Conservation (phyloP, 2,797 vertebrate genomes). For the Cichlasoma orientale region DNA sequence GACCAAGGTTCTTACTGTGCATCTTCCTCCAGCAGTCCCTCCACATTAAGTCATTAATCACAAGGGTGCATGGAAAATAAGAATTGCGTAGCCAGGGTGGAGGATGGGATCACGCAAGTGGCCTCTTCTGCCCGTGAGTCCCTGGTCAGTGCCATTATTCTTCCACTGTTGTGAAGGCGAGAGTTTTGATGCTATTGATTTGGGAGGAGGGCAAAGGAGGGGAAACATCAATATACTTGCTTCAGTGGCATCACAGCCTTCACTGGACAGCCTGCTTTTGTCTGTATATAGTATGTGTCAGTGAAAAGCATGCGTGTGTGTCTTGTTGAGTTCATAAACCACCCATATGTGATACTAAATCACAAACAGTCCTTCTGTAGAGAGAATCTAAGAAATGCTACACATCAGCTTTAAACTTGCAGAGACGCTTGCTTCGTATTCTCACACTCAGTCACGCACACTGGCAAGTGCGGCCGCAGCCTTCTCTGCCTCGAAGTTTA, state of each 20-base stretch:
- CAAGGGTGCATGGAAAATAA: conserved; percentile 44
- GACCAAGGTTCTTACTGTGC: conserved; percentile 40
- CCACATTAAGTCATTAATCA: conserved; percentile 69
- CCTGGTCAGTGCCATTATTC: conserved; percentile 63
- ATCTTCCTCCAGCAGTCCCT: conserved; percentile 32
- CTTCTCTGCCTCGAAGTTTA: conserved; percentile 29
- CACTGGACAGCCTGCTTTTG: conserved; percentile 31
- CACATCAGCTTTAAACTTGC: background rate
- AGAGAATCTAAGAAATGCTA: background rate
- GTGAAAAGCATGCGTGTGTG: conserved; percentile 1
- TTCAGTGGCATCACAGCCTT: conserved; percentile 53
- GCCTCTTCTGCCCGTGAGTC: conserved; percentile 58
- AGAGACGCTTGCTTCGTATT: conserved; percentile 5
- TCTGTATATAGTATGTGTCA: conserved; percentile 13
- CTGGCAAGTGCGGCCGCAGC: conserved; percentile 25
- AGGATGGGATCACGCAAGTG: conserved; percentile 60
- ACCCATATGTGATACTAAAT: background rate
- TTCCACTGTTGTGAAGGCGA: conserved; percentile 65
- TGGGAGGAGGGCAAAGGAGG: conserved; percentile 47
- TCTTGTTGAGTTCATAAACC: conserved; percentile 9
- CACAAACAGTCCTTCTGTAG: background rate
- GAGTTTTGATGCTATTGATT: conserved; percentile 77
- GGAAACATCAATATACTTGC: conserved; percentile 53
- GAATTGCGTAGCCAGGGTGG: conserved; percentile 17
- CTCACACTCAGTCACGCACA: background rate